Evolutionary conservation across 2,888 invertebrate genomes (phyloP).

Genomic region (Rhyacophila evoluta): DNA sequence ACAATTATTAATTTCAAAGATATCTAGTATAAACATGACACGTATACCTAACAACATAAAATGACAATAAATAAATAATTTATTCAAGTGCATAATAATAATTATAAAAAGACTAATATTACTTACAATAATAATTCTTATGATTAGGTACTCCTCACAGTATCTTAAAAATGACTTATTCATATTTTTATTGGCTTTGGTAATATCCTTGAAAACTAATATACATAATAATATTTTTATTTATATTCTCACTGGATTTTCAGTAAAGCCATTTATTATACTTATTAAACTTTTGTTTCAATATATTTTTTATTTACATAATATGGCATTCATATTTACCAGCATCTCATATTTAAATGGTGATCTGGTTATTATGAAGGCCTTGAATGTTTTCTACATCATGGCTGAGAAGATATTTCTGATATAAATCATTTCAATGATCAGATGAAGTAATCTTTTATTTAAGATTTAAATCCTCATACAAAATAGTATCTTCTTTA

Average conservation of each 20-base stretch:
- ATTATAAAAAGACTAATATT: conserved; percentile 1
- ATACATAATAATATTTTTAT: neutral
- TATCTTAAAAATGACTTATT: neutral
- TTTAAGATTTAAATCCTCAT: no score
- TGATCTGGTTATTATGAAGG: no score
- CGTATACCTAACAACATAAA: neutral
- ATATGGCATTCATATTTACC: neutral
- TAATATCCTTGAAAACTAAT: neutral
- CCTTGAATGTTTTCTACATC: no score
- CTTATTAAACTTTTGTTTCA: neutral
- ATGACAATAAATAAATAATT: neutral
- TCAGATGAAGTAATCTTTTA: no score
- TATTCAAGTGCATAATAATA: neutral
- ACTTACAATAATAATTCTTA: neutral
- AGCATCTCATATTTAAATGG: no score
- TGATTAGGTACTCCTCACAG: neutral
- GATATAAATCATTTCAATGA: no score
- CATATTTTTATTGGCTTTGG: conserved; percentile 9
- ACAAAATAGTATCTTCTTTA: no score
- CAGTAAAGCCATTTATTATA: conserved; percentile 12
- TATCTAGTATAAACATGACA: neutral
- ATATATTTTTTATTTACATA: neutral
- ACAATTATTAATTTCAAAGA: neutral
- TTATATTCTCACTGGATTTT: conserved; percentile 4
- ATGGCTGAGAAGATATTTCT: no score